These are phyloP conservation scores for Creontiades dilutus DNA, from an alignment of 2,888 invertebrate genomes.

Conservation along the genomic window DNA sequence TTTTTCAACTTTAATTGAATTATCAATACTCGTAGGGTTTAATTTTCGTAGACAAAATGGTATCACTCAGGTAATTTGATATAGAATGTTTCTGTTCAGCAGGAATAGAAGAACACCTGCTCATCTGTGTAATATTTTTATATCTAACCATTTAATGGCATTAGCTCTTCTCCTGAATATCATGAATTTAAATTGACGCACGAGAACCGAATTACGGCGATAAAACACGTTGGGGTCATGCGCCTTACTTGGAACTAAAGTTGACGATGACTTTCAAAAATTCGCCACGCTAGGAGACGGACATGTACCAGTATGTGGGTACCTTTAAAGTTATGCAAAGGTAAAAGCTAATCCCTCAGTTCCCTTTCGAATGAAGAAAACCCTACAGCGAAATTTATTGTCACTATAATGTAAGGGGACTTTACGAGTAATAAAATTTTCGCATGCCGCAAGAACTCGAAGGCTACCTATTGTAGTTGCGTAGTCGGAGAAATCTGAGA, in stretches of 20 bases:
- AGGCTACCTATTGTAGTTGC: conserved; percentile 39
- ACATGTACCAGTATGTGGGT: background rate
- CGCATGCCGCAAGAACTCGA: conserved; percentile 21
- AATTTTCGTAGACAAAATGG: too few relatives aligned
- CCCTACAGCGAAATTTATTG: conserved; percentile 52
- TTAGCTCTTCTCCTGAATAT: too few relatives aligned
- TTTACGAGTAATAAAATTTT: conserved; percentile 39
- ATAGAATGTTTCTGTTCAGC: too few relatives aligned
- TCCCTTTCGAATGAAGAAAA: conserved; percentile 43
- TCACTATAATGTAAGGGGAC: conserved; percentile 48
- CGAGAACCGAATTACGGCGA: background rate
- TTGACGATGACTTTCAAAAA: background rate
- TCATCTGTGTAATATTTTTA: too few relatives aligned
- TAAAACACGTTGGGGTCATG: background rate
- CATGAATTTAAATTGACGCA: too few relatives aligned
- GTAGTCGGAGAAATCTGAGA: conserved; percentile 25
- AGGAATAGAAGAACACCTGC: too few relatives aligned
- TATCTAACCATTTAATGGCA: too few relatives aligned
- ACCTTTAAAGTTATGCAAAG: conserved; percentile 5
- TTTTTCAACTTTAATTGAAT: too few relatives aligned
- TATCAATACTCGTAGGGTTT: too few relatives aligned
- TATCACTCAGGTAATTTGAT: too few relatives aligned
- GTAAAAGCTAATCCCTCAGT: conserved; percentile 36
- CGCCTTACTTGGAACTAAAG: background rate
- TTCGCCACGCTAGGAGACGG: background rate